A percentile compares a stretch with the other conserved stretches of the same genome.
These are phyloP conservation scores for Dendroctonus valens DNA, from an alignment of 1,140 invertebrate species.

Conservation along the genomic window DNA sequence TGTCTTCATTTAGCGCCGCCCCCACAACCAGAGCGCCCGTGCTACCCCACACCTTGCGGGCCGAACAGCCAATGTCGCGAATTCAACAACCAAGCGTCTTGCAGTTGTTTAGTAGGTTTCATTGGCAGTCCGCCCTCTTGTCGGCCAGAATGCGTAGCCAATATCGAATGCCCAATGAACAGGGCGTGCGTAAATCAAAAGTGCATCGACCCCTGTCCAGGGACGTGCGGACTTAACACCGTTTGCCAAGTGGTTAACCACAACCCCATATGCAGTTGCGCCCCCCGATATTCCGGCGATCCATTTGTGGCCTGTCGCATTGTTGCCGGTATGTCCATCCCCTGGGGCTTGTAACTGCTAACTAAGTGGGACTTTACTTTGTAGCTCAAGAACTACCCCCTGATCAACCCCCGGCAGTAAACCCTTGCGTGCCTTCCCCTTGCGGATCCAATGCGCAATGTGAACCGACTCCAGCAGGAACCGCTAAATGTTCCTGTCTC, in stretches of 20 bases:
- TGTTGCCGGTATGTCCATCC: constrained; percentile 39
- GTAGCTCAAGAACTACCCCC: constrained; percentile 41
- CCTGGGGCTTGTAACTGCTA: background rate
- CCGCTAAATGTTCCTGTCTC: constrained; percentile 62
- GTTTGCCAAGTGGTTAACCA: constrained; percentile 69
- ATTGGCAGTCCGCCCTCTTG: constrained; percentile 70
- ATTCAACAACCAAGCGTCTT: constrained; percentile 69
- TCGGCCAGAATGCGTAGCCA: constrained; percentile 67
- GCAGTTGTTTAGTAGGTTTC: constrained; percentile 69
- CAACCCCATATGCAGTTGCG: constrained; percentile 67
- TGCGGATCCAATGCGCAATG: constrained; percentile 77
- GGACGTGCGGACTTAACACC: constrained; percentile 65
- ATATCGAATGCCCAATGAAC: constrained; percentile 62
- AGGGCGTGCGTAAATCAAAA: constrained; percentile 65
- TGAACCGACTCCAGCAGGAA: constrained; percentile 55
- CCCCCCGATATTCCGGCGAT: constrained; percentile 63
- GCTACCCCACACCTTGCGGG: constrained; percentile 73
- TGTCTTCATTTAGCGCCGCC: constrained; percentile 15
- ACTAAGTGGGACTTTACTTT: background rate
- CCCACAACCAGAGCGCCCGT: constrained; percentile 56
- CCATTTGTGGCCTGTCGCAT: constrained; percentile 60
- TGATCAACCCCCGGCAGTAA: constrained; percentile 41
- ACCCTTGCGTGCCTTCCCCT: constrained; percentile 72
- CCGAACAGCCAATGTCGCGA: constrained; percentile 73
- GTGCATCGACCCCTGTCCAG: constrained; percentile 68